Evolutionary conservation across 1,140 invertebrate genomes (phyloP), one percentile per base, ranked within the genome.

Genomic region (Drosophila nikananu): DNA sequence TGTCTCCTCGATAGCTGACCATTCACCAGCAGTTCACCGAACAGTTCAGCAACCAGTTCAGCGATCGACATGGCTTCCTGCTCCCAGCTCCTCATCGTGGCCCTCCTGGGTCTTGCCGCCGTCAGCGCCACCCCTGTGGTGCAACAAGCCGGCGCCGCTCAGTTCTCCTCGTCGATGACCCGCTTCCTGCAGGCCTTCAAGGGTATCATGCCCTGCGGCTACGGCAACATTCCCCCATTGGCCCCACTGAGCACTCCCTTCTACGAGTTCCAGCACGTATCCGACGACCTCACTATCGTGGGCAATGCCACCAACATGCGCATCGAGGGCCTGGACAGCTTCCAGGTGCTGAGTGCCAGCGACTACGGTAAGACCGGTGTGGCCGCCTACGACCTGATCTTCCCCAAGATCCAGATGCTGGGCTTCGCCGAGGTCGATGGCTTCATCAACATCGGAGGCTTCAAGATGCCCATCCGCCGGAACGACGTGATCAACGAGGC

Each of bases 171-270:
- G 3, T 65, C 86, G 5, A 17, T 86, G 1, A n/a, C 49, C 3
- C 77, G 60, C 58, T 86, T 78, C 42, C 15, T 78, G 10, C 4
- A 64, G 12, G 82, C 86, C 44, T 86, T 84, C 32, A 74, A 76
- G 60, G 61, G 54, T 7, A 83, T 90, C n/a, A 74, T 83, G 52
- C 86, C 87, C 5, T 91, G 87, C 19, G 82, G 87, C 42, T 90
- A 66, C 54, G 25, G 74, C 1, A 46, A 74, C 2, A 57, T 91
- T 8, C 86, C 87, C 0, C 57, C 65, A 5, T 8, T 91, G 59
- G 86, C 83, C 0, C 86, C 84, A 0, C 9, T 44, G 15, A 41
- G 15, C n/a, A 32, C 13, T 10, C 67, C 77, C 19, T 80, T 76
- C 27, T 41, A 65, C 30, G 32, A 37, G 44, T 82, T 70, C 41